These are phyloP conservation scores for Sterrhoptilus dennistouni DNA, from an alignment of 2,113 vertebrate species.

Conservation along the genomic window DNA sequence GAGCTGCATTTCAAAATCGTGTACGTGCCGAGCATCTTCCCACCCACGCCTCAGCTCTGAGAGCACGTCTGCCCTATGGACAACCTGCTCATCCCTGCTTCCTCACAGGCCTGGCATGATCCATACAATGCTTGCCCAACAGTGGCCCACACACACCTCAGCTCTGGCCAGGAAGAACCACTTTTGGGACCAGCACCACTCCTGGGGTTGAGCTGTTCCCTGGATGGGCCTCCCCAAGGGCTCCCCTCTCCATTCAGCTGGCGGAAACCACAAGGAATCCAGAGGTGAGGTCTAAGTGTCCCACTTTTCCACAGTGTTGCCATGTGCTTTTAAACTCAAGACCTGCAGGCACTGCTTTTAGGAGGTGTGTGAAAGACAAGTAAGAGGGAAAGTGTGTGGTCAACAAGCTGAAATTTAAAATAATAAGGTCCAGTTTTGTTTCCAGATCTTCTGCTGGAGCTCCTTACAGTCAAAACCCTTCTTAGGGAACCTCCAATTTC, in stretches of 20 bases:
- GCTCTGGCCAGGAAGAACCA: neutral
- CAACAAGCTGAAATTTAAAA: neutral
- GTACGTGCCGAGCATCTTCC: neutral
- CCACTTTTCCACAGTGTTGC: neutral
- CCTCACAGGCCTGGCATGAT: neutral
- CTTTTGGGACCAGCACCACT: neutral
- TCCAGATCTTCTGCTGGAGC: neutral
- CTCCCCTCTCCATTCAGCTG: neutral
- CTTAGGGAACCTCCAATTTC: neutral
- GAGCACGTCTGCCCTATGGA: neutral
- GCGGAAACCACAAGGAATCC: neutral
- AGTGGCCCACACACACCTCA: neutral
- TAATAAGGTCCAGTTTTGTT: neutral
- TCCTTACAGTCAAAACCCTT: neutral
- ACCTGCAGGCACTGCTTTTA: neutral
- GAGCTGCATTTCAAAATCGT: neutral
- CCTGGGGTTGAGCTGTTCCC: neutral
- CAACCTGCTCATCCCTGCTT: neutral
- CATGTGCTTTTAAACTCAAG: neutral
- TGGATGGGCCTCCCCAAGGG: neutral
- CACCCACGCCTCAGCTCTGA: neutral
- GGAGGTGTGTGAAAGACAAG: neutral
- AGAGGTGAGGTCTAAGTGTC: neutral
- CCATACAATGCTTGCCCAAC: slow-evolving; percentile 1
- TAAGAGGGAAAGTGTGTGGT: neutral